phyloP scores from a whole-genome alignment of 2,888 invertebrate genomes.

The Chaetoderma sp. region DNA sequence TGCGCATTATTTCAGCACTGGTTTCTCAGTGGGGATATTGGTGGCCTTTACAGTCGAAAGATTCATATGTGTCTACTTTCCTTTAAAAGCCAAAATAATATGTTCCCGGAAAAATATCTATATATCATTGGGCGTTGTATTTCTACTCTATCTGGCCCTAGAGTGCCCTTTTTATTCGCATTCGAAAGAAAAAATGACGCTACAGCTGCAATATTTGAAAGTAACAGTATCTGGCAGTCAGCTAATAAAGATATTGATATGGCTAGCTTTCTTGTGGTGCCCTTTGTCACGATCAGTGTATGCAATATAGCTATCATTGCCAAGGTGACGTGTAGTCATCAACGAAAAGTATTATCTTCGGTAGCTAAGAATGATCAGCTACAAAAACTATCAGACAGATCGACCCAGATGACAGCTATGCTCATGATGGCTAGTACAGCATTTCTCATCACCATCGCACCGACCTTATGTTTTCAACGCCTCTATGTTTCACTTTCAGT shows the following conservation, averaged over 20 bases:
- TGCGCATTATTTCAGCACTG: background rate
- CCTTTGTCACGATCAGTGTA: background rate
- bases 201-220: no score
- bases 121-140: background rate
- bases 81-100: background rate
- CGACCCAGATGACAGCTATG: background rate
- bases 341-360: background rate
- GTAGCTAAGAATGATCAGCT: background rate
- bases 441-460: background rate
- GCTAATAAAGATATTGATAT: background rate
- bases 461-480: background rate
- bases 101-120: background rate
- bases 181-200: no score
- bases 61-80: constrained; percentile 1
- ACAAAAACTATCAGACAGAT: background rate
- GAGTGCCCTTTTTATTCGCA: background rate
- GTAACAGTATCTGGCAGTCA: background rate
- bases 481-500: background rate
- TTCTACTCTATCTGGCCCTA: background rate
- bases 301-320: constrained; percentile 1
- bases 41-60: background rate
- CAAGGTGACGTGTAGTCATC: no score
- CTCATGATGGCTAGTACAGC: background rate
- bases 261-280: background rate
- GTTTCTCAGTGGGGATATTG: background rate